A percentile compares a stretch with the other conserved stretches of the same genome.
Evolutionary conservation across 2,888 invertebrate genomes (phyloP).

Genomic region (Rhaphigaster nebulosa): DNA sequence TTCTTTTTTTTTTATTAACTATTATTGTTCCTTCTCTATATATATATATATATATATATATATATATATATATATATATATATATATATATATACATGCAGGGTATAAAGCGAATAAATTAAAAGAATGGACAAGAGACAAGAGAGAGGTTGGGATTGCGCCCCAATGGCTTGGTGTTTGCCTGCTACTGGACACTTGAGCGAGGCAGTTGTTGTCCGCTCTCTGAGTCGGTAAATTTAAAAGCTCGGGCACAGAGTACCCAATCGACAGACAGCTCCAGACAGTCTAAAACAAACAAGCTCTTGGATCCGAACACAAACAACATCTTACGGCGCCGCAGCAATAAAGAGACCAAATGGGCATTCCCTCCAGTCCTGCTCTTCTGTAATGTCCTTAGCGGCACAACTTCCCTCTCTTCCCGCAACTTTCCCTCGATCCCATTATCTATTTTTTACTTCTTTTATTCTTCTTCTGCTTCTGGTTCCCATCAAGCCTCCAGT

Average conservation of each 20-base stretch:
- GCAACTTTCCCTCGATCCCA: background rate
- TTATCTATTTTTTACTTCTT: slow-evolving; percentile 28
- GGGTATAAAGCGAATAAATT: no score
- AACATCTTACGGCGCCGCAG: slow-evolving; percentile 23
- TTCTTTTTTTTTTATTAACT: no score
- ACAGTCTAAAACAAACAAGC: slow-evolving; percentile 29
- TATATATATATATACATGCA: no score
- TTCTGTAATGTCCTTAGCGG: background rate
- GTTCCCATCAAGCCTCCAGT: background rate
- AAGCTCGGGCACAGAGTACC: background rate
- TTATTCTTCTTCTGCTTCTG: slow-evolving; percentile 5
- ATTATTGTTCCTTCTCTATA: no score
- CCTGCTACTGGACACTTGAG: background rate
- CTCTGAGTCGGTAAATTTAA: slow-evolving; percentile 3
- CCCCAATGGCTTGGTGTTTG: background rate
- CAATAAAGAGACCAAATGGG: slow-evolving; percentile 7
- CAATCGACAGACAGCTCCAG: background rate
- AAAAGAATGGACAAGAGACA: background rate
- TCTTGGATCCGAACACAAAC: background rate
- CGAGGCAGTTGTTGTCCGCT: background rate
- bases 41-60: no score
- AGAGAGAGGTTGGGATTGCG: background rate
- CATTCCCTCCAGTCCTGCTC: background rate
- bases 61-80: no score
- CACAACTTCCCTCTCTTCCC: background rate